A percentile compares a stretch with the other conserved stretches of the same genome.
These are phyloP conservation scores for Criorhina ranunculi DNA, from an alignment of 2,888 invertebrate genomes.

Conservation along the genomic window DNA sequence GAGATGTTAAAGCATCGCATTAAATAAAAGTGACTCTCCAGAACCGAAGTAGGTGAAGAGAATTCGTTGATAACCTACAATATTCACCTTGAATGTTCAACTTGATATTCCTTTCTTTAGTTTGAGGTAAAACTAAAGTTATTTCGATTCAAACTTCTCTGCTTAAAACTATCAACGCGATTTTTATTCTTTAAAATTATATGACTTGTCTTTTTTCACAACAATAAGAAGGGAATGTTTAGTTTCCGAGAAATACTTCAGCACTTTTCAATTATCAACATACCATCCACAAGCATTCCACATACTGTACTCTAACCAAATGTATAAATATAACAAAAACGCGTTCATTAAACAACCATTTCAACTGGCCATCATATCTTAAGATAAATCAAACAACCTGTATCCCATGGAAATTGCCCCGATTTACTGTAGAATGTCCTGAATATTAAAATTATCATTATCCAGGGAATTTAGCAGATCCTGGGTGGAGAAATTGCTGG, in stretches of 20 bases:
- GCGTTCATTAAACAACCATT: constrained; percentile 43
- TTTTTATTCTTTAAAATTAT: too few species aligned
- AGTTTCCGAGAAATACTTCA: background rate
- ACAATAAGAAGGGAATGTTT: constrained; percentile 18
- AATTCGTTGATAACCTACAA: too few species aligned
- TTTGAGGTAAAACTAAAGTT: too few species aligned
- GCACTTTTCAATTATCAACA: constrained; percentile 6
- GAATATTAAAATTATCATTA: constrained; percentile 89
- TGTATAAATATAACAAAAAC: constrained; percentile 4
- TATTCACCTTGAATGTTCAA: too few species aligned
- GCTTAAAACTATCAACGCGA: too few species aligned
- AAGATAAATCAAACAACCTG: constrained; percentile 48
- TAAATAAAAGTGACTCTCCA: too few species aligned
- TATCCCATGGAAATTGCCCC: background rate
- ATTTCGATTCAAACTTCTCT: too few species aligned
- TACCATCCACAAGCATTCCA: constrained; percentile 10
- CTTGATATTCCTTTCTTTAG: too few species aligned
- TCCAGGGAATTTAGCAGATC: constrained; percentile 94
- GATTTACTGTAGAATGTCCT: constrained; percentile 86
- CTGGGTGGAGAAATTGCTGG: constrained; percentile 91
- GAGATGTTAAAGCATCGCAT: too few species aligned
- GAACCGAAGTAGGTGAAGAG: too few species aligned
- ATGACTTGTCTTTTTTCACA: background rate
- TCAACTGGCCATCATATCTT: constrained; percentile 45
- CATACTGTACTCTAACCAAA: constrained; percentile 16